A percentile compares a stretch with the other conserved stretches of the same genome.
phyloP scores from a whole-genome alignment of 2,888 invertebrate genomes.

The Trissonchulus sp. region DNA sequence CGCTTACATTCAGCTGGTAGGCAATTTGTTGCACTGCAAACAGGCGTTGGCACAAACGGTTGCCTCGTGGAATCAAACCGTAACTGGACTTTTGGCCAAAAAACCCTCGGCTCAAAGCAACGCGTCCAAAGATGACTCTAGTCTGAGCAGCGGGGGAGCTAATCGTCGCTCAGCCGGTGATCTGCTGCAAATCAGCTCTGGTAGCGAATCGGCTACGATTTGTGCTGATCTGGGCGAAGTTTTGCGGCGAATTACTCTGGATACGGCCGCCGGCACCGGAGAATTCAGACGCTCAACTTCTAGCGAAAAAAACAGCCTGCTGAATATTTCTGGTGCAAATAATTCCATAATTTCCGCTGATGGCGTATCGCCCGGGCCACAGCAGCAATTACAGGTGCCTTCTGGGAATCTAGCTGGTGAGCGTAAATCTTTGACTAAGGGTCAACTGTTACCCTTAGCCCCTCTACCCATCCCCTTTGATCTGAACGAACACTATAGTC shows the following conservation, averaged over 20 bases:
- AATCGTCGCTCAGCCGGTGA: not conserved
- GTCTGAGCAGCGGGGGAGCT: too few relatives aligned
- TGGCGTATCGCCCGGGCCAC: not conserved
- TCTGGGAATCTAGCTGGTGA: too few relatives aligned
- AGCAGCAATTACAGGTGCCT: not conserved
- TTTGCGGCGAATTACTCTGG: too few relatives aligned
- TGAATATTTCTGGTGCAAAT: too few relatives aligned
- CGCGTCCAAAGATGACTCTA: not conserved
- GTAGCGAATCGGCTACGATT: not conserved
- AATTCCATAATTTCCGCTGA: not conserved
- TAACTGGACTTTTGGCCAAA: too few relatives aligned
- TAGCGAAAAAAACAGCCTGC: not conserved
- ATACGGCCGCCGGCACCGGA: not conserved
- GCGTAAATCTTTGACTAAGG: not conserved
- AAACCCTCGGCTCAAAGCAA: not conserved
- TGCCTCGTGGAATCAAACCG: not conserved
- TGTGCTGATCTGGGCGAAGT: not conserved
- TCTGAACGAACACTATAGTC: conserved; percentile 65
- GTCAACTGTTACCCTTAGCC: too few relatives aligned
- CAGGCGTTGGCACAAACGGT: not conserved
- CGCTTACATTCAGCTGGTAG: conserved; percentile 29
- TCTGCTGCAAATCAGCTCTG: not conserved
- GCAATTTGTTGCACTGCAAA: conserved; percentile 28
- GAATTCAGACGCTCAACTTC: not conserved
- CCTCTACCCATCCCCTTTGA: conserved; percentile 49